Conservation (phyloP, 2,113 vertebrate genomes). For the Melanotaenia duboulayi region DNA sequence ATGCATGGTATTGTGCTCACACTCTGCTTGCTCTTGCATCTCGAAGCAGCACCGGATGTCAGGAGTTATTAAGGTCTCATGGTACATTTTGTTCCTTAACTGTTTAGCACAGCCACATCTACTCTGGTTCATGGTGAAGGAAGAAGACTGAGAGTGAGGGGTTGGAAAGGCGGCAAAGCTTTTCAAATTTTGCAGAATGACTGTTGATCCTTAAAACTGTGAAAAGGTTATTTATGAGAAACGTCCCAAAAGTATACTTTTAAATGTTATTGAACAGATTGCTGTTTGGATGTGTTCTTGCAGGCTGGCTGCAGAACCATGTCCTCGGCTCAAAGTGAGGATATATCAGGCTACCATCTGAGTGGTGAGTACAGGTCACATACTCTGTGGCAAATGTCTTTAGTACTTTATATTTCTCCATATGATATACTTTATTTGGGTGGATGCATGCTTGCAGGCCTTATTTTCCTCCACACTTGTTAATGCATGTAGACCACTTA, state of each 20-base stretch:
- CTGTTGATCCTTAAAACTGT: neutral
- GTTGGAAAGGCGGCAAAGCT: neutral
- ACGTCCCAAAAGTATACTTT: neutral
- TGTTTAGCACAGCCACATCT: neutral
- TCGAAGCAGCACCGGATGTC: conserved; percentile 11
- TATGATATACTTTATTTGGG: neutral
- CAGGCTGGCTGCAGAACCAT: conserved; percentile 80
- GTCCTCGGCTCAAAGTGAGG: conserved; percentile 80
- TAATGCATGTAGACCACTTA: neutral
- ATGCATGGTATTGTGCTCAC: neutral
- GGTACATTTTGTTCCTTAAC: neutral
- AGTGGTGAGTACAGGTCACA: conserved; percentile 77
- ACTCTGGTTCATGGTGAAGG: conserved; percentile 9
- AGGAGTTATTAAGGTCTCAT: conserved; percentile 1
- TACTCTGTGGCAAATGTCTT: neutral
- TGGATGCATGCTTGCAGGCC: neutral
- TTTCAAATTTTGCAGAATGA: neutral
- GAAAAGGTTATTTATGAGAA: neutral
- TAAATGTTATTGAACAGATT: conserved; percentile 22
- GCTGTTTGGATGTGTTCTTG: conserved; percentile 33
- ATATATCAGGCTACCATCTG: conserved; percentile 83
- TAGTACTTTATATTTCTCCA: neutral
- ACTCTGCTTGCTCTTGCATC: conserved; percentile 2
- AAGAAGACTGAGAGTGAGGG: neutral
- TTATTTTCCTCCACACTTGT: no score